Evolutionary conservation across 2,888 invertebrate species (phyloP).

Genomic region (Ethmia dodecea): DNA sequence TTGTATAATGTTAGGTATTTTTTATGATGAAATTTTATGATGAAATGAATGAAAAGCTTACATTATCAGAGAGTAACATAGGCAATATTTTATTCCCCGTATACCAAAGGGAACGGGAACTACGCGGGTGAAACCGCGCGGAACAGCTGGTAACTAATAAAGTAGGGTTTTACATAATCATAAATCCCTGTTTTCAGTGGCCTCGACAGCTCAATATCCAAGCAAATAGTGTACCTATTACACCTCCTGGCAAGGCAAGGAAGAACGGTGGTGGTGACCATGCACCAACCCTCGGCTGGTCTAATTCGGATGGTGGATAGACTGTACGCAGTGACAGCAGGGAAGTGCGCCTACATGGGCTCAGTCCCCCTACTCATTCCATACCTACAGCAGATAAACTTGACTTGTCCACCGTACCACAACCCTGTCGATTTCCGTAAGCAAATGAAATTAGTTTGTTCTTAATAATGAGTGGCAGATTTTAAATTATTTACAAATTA

Average conservation of each 20-base stretch:
- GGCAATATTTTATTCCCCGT: too few species aligned
- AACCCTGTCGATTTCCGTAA: conserved; percentile 95
- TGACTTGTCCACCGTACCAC: conserved; percentile 91
- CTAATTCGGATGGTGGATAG: conserved; percentile 93
- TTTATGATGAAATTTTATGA: too few species aligned
- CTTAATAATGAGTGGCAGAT: not conserved
- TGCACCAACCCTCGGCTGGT: conserved; percentile 94
- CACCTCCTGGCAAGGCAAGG: conserved; percentile 90
- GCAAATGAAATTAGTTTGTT: conserved; percentile 35
- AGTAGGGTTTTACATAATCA: too few species aligned
- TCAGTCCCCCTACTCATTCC: conserved; percentile 85
- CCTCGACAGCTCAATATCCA: conserved; percentile 80
- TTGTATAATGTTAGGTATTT: too few species aligned
- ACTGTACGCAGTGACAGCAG: conserved; percentile 88
- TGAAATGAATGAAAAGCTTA: too few species aligned
- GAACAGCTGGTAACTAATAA: too few species aligned
- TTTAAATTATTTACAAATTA: conserved; percentile 1
- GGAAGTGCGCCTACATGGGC: conserved; percentile 89
- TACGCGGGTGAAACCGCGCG: too few species aligned
- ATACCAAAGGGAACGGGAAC: too few species aligned
- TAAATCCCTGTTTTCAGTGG: conserved; percentile 50
- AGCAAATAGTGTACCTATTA: conserved; percentile 87
- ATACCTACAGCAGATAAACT: conserved; percentile 82
- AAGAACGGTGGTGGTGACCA: conserved; percentile 90
- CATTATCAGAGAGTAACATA: too few species aligned